Evolutionary conservation across 2,888 invertebrate genomes (phyloP).

Genomic region (Nematopogon swammerdamellus): DNA sequence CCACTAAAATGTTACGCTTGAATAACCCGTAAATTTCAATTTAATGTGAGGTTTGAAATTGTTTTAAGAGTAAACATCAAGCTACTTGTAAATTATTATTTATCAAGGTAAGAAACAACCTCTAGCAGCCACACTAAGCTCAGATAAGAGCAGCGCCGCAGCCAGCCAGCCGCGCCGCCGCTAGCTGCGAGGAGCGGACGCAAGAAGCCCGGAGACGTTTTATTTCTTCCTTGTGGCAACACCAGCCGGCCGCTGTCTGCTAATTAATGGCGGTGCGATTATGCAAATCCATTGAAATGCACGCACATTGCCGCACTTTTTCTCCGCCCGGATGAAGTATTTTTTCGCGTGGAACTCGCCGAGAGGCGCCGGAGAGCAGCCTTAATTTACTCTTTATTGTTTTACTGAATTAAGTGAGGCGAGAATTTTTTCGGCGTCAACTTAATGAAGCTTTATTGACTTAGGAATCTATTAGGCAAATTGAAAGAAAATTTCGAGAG

Average conservation of each 20-base stretch:
- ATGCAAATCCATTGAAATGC: not conserved
- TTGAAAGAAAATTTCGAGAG: not conserved
- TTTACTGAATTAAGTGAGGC: not conserved
- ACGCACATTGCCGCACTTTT: not conserved
- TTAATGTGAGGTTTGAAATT: too few relatives aligned
- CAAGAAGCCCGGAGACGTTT: too few relatives aligned
- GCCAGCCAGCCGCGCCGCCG: too few relatives aligned
- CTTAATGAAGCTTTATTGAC: not conserved
- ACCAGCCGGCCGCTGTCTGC: not conserved
- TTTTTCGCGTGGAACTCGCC: too few relatives aligned
- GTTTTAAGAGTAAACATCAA: too few relatives aligned
- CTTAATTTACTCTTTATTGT: not conserved
- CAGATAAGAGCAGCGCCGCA: too few relatives aligned
- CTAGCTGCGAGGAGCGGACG: too few relatives aligned
- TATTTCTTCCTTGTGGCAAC: not conserved
- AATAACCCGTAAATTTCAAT: too few relatives aligned
- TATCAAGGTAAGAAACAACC: too few relatives aligned
- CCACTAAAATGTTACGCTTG: too few relatives aligned
- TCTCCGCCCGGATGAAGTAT: not conserved
- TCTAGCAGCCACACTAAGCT: too few relatives aligned
- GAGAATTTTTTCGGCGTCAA: not conserved
- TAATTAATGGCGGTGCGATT: not conserved
- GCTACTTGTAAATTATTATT: too few relatives aligned
- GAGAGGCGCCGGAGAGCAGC: not conserved
- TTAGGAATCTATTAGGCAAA: not conserved